Conservation (phyloP, 2,797 vertebrate species). For the Sebastes iracundus region DNA sequence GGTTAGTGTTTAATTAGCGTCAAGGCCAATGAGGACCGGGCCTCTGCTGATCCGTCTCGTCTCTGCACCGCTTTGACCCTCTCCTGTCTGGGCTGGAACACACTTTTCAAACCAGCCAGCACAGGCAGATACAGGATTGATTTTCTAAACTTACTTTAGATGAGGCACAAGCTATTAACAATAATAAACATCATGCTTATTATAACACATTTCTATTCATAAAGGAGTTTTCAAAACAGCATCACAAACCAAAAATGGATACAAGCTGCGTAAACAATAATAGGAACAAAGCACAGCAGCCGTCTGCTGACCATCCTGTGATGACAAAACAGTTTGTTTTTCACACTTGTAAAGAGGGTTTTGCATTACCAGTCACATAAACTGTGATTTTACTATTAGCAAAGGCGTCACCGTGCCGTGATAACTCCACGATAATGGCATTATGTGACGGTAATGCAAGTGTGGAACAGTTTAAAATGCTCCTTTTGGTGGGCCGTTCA, state of each 20-base stretch:
- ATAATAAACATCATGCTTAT: conserved; percentile 2
- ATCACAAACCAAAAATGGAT: conserved; percentile 27
- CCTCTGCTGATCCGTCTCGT: conserved; percentile 43
- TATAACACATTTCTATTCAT: conserved; percentile 1
- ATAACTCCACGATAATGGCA: not conserved
- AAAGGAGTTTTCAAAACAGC: not conserved
- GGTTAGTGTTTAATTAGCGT: conserved; percentile 75
- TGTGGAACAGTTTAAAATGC: not conserved
- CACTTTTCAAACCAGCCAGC: not conserved
- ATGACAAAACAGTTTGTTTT: not conserved
- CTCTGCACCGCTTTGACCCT: conserved; percentile 30
- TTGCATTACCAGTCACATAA: not conserved
- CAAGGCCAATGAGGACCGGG: conserved; percentile 43
- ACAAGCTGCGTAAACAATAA: conserved; percentile 49
- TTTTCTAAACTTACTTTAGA: not conserved
- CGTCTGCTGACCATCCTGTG: conserved; percentile 59
- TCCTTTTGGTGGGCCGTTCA: not conserved
- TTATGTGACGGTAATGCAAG: not conserved
- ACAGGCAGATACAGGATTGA: not conserved
- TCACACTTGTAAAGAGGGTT: not conserved
- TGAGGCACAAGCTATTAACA: not conserved
- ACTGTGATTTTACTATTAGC: not conserved
- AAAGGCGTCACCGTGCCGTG: not conserved
- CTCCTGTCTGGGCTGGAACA: conserved; percentile 18
- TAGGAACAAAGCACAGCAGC: conserved; percentile 3